phyloP scores from a whole-genome alignment of 2,797 vertebrate species.

The Phataginus tricuspis region DNA sequence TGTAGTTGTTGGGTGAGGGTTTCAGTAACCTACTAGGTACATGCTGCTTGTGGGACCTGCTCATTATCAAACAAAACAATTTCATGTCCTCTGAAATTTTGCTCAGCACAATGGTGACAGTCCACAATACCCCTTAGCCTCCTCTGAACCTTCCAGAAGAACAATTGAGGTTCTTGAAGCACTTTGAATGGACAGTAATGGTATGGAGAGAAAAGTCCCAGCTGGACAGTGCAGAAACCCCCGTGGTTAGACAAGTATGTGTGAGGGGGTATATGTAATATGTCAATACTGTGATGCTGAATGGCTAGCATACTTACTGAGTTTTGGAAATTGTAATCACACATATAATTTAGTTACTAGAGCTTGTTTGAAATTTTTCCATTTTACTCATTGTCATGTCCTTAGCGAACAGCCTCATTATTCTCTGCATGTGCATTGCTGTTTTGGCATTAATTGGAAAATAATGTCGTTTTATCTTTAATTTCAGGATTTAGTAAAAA shows the following conservation, averaged over 20 bases:
- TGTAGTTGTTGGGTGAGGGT: neutral
- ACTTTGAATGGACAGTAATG: neutral
- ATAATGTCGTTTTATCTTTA: neutral
- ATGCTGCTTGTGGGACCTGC: neutral
- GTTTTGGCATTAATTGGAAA: neutral
- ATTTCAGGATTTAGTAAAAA: neutral
- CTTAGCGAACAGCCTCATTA: neutral
- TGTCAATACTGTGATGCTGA: neutral
- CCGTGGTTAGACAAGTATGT: neutral
- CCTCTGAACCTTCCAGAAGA: neutral
- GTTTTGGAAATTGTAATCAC: neutral
- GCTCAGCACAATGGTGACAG: neutral
- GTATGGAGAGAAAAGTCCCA: neutral
- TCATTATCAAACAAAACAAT: neutral
- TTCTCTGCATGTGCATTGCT: neutral
- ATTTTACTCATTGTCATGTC: neutral
- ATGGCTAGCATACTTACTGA: neutral
- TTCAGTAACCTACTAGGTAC: neutral
- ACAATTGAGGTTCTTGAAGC: neutral
- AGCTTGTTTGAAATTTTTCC: neutral
- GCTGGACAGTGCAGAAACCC: neutral
- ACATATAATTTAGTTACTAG: neutral
- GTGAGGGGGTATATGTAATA: neutral
- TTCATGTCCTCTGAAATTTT: neutral
- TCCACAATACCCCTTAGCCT: neutral